Percentiles rank a stretch among this genome's conserved stretches.
phyloP scores from a whole-genome alignment of 2,797 vertebrate species.

The Xiphophorus birchmanni region DNA sequence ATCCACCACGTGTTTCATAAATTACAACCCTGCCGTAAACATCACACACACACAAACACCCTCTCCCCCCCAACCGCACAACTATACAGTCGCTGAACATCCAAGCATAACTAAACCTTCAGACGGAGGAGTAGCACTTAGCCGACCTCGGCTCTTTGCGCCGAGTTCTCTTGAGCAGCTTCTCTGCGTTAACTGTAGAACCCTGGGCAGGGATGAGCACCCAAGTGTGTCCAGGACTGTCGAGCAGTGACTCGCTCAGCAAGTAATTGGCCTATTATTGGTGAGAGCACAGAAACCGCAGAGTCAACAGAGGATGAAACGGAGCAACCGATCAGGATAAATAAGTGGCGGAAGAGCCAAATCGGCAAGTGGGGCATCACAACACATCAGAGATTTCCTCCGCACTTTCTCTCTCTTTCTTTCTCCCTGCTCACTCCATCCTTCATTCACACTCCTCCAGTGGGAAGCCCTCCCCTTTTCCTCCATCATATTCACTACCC shows the following conservation, averaged over 20 bases:
- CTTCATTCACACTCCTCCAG: slow-evolving; percentile 34
- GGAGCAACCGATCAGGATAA: slow-evolving; percentile 61
- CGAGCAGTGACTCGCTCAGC: slow-evolving; percentile 51
- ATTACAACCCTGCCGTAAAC: slow-evolving; percentile 13
- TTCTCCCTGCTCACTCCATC: slow-evolving; percentile 3
- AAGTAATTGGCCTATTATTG: slow-evolving; percentile 73
- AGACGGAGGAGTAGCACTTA: slow-evolving; percentile 14
- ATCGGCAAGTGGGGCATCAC: slow-evolving; percentile 75
- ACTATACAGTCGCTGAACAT: not conserved
- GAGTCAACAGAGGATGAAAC: slow-evolving; percentile 63
- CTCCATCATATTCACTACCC: slow-evolving; percentile 27
- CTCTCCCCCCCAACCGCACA: not conserved
- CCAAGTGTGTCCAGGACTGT: slow-evolving; percentile 51
- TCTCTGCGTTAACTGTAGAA: slow-evolving; percentile 18
- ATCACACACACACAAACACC: not conserved
- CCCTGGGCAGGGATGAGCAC: slow-evolving; percentile 36
- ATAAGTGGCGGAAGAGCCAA: slow-evolving; percentile 75
- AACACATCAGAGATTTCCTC: slow-evolving; percentile 54
- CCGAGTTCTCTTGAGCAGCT: slow-evolving; percentile 24
- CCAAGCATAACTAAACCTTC: slow-evolving; percentile 13
- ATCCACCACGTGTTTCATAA: slow-evolving; percentile 7
- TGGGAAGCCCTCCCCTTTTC: slow-evolving; percentile 39
- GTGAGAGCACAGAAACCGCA: slow-evolving; percentile 38
- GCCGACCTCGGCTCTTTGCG: slow-evolving; percentile 12
- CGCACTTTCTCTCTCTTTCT: not conserved